These are phyloP conservation scores for Cryptotis parvus DNA, from an alignment of 2,113 vertebrate genomes.

Conservation along the genomic window DNA sequence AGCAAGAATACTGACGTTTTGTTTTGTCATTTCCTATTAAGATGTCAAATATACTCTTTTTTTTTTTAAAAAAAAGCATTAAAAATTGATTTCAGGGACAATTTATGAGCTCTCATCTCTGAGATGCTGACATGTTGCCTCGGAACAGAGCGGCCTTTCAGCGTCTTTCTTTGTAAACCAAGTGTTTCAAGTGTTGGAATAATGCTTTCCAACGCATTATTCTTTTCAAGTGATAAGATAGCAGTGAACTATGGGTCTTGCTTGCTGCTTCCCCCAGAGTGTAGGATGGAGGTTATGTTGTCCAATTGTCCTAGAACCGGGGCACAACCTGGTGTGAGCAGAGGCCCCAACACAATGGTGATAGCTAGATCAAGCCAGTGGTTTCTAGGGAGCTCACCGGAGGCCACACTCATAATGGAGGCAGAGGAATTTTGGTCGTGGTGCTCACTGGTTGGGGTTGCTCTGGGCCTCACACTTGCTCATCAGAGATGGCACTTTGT, in stretches of 20 bases:
- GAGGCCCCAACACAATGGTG: neutral
- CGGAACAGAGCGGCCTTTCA: conserved; percentile 2
- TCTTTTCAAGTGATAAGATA: conserved; percentile 8
- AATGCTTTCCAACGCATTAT: neutral
- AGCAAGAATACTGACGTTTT: conserved; percentile 56
- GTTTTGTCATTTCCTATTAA: conserved; percentile 76
- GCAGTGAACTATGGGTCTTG: neutral
- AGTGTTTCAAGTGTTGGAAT: no score
- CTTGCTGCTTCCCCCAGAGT: conserved; percentile 37
- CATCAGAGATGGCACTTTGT: no score
- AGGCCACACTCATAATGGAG: no score
- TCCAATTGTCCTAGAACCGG: neutral
- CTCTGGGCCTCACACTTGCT: no score
- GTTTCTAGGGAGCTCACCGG: no score
- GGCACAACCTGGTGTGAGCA: neutral
- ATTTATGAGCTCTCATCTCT: conserved; percentile 45
- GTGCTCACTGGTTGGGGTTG: no score
- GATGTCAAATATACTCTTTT: conserved; percentile 69
- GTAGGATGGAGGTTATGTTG: neutral
- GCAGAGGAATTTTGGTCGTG: no score
- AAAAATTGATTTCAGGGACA: conserved; percentile 61
- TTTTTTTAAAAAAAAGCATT: conserved; percentile 64
- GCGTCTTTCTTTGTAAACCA: neutral
- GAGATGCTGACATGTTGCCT: conserved; percentile 15
- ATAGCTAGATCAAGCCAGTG: neutral